Evolutionary conservation across 2,113 vertebrate genomes (phyloP).

Genomic region (Urocolius indicus): DNA sequence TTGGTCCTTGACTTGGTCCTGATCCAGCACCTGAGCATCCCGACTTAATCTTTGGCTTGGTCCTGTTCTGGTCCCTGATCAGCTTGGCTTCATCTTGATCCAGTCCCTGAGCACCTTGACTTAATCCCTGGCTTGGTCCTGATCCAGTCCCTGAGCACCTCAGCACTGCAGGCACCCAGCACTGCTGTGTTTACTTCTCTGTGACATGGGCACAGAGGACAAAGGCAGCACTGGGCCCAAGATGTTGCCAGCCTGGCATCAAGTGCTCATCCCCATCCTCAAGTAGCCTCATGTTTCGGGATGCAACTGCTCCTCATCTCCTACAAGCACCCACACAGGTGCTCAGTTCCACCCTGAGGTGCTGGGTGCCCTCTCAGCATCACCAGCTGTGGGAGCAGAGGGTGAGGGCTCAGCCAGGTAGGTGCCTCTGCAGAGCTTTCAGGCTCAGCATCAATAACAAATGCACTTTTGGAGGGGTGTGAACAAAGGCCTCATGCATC

Average conservation of each 20-base stretch:
- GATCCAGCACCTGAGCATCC: too few relatives aligned
- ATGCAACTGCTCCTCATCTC: background rate
- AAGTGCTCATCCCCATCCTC: rapidly evolving
- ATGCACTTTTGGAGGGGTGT: background rate
- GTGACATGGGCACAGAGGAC: rapidly evolving
- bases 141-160: too few relatives aligned
- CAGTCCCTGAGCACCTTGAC: background rate
- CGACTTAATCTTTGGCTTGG: too few relatives aligned
- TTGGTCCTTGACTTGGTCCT: background rate
- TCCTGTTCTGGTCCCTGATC: background rate
- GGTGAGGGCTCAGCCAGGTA: background rate
- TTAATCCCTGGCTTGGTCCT: background rate
- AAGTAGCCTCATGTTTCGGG: rapidly evolving
- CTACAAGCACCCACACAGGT: rapidly evolving
- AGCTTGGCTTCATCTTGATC: background rate
- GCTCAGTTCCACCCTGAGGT: background rate
- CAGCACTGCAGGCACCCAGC: rapidly evolving
- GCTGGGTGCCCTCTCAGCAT: rapidly evolving
- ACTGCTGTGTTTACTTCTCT: rapidly evolving
- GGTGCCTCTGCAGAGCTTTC: background rate
- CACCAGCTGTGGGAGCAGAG: rapidly evolving
- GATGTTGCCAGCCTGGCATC: rapidly evolving
- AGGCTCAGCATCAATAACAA: background rate
- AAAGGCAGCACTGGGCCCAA: rapidly evolving
- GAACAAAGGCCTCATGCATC: slow-evolving; percentile 21